These are phyloP conservation scores for Hypothenemus hampei DNA, from an alignment of 1,140 invertebrate species.

Conservation along the genomic window DNA sequence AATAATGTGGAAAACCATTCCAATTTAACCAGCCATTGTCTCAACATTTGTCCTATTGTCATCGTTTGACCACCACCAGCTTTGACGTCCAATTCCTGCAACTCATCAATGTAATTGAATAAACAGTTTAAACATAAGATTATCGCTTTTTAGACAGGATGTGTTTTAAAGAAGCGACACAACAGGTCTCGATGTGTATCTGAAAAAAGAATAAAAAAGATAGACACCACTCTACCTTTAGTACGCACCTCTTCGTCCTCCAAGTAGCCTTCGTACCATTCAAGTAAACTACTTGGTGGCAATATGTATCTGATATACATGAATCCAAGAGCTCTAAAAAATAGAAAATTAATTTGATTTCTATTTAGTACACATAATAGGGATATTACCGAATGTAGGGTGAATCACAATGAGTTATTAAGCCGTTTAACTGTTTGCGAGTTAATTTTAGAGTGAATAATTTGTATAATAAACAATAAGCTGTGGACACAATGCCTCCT, in stretches of 20 bases:
- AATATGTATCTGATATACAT: conserved; percentile 88
- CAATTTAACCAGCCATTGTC: conserved; percentile 91
- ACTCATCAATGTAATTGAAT: too few species aligned
- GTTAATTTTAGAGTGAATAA: conserved; percentile 94
- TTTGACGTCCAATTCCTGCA: conserved; percentile 89
- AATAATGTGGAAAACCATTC: conserved; percentile 99
- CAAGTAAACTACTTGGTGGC: conserved; percentile 89
- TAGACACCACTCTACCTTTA: conserved; percentile 43
- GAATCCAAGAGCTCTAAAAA: conserved; percentile 74
- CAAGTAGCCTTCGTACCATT: conserved; percentile 95
- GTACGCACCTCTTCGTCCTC: conserved; percentile 84
- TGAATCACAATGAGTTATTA: conserved; percentile 94
- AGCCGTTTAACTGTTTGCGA: conserved; percentile 92
- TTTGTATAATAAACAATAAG: conserved; percentile 98
- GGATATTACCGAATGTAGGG: conserved; percentile 71
- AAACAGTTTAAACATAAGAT: neutral
- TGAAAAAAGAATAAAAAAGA: conserved; percentile 16
- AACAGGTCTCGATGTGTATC: neutral
- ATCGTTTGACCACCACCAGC: conserved; percentile 93
- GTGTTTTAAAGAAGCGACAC: neutral
- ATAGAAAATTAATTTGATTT: neutral
- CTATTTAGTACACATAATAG: neutral
- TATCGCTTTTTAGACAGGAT: neutral
- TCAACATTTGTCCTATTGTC: conserved; percentile 90
- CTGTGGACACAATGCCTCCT: conserved; percentile 97